These are phyloP conservation scores for Anabacerthia variegaticeps DNA, from an alignment of 2,797 vertebrate genomes.

Conservation along the genomic window DNA sequence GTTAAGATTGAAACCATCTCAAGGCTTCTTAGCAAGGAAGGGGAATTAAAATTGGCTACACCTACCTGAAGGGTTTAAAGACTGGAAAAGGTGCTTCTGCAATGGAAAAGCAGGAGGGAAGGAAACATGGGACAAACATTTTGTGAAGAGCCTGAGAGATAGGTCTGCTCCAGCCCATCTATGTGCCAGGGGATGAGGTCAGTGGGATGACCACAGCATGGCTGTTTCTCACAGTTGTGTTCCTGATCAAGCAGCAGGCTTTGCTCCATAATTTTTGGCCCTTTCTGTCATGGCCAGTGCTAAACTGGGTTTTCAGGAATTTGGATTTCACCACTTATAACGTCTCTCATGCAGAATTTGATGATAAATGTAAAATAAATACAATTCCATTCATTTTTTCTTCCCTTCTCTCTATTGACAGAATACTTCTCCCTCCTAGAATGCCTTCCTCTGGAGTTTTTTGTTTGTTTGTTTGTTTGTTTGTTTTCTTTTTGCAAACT, in stretches of 20 bases:
- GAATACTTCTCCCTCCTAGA: not conserved
- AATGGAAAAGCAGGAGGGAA: not conserved
- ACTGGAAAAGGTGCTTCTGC: not conserved
- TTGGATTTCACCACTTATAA: not conserved
- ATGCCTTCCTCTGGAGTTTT: not conserved
- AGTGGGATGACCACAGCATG: not conserved
- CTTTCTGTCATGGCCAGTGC: not conserved
- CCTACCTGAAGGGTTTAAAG: not conserved
- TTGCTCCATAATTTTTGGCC: not conserved
- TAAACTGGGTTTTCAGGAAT: not conserved
- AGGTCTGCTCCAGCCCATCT: not conserved
- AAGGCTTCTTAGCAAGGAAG: not conserved
- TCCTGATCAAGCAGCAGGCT: not conserved
- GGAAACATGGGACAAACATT: not conserved
- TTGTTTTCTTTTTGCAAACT: not conserved
- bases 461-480: not conserved
- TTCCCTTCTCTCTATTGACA: not conserved
- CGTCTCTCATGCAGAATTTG: not conserved
- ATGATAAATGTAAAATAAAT: not conserved
- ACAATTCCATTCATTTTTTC: not conserved
- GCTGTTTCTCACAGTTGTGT: not conserved
- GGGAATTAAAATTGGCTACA: not conserved
- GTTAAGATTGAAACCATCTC: not conserved
- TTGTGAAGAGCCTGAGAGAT: not conserved
- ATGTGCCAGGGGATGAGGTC: not conserved